Percentiles rank a stretch among this genome's conserved stretches.
Evolutionary conservation across 2,113 vertebrate species (phyloP).

Genomic region (Merops nubicus): DNA sequence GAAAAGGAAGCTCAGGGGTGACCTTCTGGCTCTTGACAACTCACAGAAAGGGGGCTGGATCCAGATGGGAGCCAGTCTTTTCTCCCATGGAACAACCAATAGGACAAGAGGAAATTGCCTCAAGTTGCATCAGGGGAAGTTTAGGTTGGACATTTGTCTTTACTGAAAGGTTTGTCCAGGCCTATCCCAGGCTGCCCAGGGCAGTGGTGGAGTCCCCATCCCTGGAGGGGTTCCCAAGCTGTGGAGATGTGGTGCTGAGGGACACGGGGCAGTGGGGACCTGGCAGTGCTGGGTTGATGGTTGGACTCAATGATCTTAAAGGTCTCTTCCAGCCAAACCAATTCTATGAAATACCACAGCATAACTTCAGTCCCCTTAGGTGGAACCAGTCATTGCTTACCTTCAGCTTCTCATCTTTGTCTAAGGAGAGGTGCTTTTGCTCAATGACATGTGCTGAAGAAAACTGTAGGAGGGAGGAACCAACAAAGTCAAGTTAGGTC

Average conservation of each 20-base stretch:
- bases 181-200: no score
- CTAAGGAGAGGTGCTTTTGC: neutral
- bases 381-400: neutral
- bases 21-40: no score
- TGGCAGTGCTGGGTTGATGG: neutral
- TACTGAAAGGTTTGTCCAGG: no score
- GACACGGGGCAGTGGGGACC: neutral
- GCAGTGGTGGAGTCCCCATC: no score
- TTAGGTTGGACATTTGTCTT: no score
- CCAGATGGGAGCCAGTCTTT: no score
- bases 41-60: no score
- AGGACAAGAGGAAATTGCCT: no score
- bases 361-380: neutral
- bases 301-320: neutral
- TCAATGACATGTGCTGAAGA: neutral
- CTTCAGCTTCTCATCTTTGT: slow-evolving; percentile 14
- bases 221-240: no score
- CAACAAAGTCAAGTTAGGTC: neutral
- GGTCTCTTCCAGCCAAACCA: neutral
- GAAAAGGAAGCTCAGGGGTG: no score
- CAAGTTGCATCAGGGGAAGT: no score
- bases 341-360: neutral
- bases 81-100: no score
- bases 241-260: neutral
- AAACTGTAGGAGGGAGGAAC: neutral